Conservation (phyloP, 2,797 vertebrate genomes). For the Spinus olivaceus region DNA sequence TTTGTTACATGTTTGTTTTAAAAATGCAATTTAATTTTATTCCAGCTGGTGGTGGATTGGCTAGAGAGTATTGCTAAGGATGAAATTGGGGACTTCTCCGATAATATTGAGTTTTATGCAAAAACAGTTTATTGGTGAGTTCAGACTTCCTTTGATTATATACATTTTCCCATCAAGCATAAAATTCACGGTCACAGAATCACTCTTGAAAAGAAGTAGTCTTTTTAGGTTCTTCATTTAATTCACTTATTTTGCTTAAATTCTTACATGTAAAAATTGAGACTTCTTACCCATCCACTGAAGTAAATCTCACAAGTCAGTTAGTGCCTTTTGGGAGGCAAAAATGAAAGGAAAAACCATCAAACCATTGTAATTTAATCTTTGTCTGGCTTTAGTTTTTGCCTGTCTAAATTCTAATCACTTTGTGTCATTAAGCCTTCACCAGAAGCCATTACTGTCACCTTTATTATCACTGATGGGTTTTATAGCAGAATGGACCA, state of each 20-base stretch:
- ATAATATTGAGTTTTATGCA: slow-evolving; percentile 97
- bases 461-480: background rate
- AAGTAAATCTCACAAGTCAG: background rate
- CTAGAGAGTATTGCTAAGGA: slow-evolving; percentile 96
- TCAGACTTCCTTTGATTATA: background rate
- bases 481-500: background rate
- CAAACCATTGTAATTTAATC: background rate
- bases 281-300: background rate
- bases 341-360: background rate
- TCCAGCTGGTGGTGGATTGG: slow-evolving; percentile 96
- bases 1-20: background rate
- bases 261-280: background rate
- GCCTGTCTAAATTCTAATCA: too few species aligned
- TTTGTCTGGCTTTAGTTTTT: background rate
- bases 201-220: background rate
- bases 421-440: background rate
- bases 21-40: slow-evolving; percentile 26
- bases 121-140: slow-evolving; percentile 98
- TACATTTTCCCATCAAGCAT: background rate
- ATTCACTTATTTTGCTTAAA: background rate
- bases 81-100: slow-evolving; percentile 92
- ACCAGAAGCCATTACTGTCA: background rate
- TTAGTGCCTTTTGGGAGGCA: background rate
- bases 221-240: background rate
- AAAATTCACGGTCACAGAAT: background rate